These are phyloP conservation scores for Catostylus mosaicus DNA, from an alignment of 30 jellyfish, hydroid and myxozoan genomes.

Conservation along the genomic window DNA sequence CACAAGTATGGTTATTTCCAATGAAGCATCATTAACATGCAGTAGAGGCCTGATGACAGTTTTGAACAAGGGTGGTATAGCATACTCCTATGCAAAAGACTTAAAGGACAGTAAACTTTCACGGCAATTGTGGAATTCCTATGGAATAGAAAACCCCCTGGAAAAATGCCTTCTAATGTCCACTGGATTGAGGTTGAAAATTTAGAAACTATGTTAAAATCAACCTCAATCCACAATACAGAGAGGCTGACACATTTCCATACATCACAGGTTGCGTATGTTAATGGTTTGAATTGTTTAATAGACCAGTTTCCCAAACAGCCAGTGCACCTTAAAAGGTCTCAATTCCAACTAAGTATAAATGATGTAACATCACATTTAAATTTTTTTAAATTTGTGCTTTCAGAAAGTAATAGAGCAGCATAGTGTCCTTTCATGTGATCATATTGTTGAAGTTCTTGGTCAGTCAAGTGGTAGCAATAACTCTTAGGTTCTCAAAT, in stretches of 20 bases:
- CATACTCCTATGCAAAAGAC: conserved; percentile 39
- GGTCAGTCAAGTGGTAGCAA: too few relatives aligned
- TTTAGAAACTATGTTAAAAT: conserved; percentile 41
- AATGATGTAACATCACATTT: too few relatives aligned
- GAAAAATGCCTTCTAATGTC: conserved; percentile 6
- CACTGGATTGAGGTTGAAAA: conserved; percentile 41
- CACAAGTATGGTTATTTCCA: not conserved
- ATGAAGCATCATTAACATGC: not conserved
- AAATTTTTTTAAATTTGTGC: too few relatives aligned
- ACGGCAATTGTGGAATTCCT: conserved; percentile 21
- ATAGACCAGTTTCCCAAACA: too few relatives aligned
- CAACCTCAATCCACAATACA: conserved; percentile 35
- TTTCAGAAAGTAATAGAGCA: too few relatives aligned
- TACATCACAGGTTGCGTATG: conserved; percentile 37
- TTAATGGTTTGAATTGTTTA: not conserved
- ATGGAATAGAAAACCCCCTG: not conserved
- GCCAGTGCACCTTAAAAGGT: too few relatives aligned
- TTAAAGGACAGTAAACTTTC: conserved; percentile 26
- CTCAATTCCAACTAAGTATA: too few relatives aligned
- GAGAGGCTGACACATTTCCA: conserved; percentile 40
- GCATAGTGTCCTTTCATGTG: too few relatives aligned
- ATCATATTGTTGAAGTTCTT: too few relatives aligned
- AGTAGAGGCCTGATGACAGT: not conserved
- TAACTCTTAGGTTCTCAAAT: too few relatives aligned
- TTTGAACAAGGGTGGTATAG: conserved; percentile 12